These are phyloP conservation scores for Hedychridium roseum DNA, from an alignment of 2,888 invertebrate genomes.

Conservation along the genomic window DNA sequence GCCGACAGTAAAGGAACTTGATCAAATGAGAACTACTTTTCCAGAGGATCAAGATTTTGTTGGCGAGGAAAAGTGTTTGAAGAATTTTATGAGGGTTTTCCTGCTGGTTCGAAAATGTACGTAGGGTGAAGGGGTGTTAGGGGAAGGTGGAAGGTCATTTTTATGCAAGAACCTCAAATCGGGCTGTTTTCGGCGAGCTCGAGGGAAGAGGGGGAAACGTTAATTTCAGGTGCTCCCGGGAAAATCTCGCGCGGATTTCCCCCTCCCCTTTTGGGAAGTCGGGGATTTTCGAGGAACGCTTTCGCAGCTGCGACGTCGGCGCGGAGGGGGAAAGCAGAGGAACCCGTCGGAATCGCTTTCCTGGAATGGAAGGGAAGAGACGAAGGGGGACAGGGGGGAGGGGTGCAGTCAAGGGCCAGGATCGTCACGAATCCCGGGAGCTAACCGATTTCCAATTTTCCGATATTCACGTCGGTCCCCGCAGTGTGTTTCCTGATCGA, in stretches of 20 bases:
- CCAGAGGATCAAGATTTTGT: too few species aligned
- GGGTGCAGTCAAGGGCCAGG: not conserved
- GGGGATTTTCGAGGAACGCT: conserved; percentile 20
- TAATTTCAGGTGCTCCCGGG: conserved; percentile 27
- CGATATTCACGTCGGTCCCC: conserved; percentile 45
- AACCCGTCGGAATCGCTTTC: not conserved
- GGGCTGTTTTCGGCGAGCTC: too few species aligned
- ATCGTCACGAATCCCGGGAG: conserved; percentile 29
- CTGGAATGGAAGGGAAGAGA: not conserved
- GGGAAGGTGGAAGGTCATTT: not conserved
- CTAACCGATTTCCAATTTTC: conserved; percentile 52
- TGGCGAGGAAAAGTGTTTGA: too few species aligned
- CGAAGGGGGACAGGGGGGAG: not conserved
- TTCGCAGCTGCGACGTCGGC: conserved; percentile 2
- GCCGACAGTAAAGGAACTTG: too few species aligned
- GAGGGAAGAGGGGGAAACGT: conserved; percentile 14
- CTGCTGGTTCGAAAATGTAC: too few species aligned
- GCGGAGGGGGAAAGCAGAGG: not conserved
- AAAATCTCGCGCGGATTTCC: conserved; percentile 25
- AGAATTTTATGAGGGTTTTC: too few species aligned
- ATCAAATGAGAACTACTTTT: too few species aligned
- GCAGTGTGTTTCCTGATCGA: conserved; percentile 39
- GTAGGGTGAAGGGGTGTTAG: too few species aligned
- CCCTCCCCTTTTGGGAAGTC: too few species aligned
- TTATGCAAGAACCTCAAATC: not conserved